Conservation (phyloP, 1,140 invertebrate genomes). For the Capitella teleta region DNA sequence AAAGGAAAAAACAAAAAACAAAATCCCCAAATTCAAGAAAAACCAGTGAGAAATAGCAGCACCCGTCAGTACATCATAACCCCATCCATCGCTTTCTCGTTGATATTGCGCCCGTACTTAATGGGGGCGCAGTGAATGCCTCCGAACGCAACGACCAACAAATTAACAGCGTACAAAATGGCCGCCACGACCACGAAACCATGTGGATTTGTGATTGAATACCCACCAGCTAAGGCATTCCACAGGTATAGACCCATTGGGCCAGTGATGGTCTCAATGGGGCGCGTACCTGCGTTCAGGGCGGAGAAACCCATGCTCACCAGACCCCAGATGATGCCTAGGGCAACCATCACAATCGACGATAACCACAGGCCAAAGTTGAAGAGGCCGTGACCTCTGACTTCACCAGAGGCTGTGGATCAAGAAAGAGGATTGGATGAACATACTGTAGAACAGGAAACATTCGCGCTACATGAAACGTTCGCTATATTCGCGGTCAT, state of each 20-base stretch:
- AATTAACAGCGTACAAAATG: neutral
- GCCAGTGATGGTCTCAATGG: constrained; percentile 58
- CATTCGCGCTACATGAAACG: too few relatives aligned
- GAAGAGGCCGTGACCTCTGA: constrained; percentile 48
- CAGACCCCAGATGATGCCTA: constrained; percentile 55
- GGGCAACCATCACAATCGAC: constrained; percentile 54
- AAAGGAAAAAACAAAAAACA: too few relatives aligned
- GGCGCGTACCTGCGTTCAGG: constrained; percentile 64
- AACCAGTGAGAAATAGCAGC: too few relatives aligned
- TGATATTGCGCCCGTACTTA: too few relatives aligned
- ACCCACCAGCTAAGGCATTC: constrained; percentile 62
- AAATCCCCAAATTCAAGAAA: too few relatives aligned
- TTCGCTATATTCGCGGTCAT: too few relatives aligned
- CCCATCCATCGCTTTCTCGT: constrained; percentile 5
- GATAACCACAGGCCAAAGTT: constrained; percentile 60
- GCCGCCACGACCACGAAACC: neutral
- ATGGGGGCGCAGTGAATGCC: neutral
- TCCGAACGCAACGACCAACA: neutral
- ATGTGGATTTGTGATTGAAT: neutral
- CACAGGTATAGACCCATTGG: constrained; percentile 68
- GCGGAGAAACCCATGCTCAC: constrained; percentile 62
- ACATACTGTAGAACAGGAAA: too few relatives aligned
- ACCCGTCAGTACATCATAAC: constrained; percentile 8
- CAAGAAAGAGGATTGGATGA: neutral
- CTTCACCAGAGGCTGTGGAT: neutral